A percentile compares a stretch with the other conserved stretches of the same genome.
These are phyloP conservation scores for Gasteruption jaculator DNA, from an alignment of 2,888 invertebrate species.

Conservation along the genomic window DNA sequence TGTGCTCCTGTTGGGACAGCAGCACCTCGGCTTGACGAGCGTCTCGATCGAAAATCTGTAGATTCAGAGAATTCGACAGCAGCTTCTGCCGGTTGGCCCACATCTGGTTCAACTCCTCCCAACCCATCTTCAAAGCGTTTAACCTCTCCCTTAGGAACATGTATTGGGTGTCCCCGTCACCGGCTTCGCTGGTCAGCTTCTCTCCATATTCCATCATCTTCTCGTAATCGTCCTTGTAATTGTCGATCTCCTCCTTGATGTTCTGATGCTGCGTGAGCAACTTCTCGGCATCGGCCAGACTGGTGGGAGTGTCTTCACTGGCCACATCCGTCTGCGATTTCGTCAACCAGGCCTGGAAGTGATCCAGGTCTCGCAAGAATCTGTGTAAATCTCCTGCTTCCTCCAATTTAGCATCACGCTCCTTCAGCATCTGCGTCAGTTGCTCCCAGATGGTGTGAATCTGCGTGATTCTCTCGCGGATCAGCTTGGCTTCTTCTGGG, in stretches of 20 bases:
- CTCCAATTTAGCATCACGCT: constrained; percentile 95
- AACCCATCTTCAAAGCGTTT: constrained; percentile 97
- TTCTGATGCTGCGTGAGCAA: constrained; percentile 96
- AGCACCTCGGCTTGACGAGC: constrained; percentile 97
- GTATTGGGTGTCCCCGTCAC: constrained; percentile 95
- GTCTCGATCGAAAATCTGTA: constrained; percentile 93
- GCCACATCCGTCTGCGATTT: constrained; percentile 99
- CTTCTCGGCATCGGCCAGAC: constrained; percentile 94
- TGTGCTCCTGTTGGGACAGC: constrained; percentile 96
- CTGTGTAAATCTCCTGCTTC: constrained; percentile 98
- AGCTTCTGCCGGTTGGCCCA: constrained; percentile 98
- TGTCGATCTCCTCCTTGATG: constrained; percentile 98
- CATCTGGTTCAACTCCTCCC: constrained; percentile 99
- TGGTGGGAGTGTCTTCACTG: constrained; percentile 91
- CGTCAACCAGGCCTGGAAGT: constrained; percentile 95
- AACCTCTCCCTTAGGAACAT: constrained; percentile 99
- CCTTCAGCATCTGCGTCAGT: constrained; percentile 94
- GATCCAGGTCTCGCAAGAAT: constrained; percentile 96
- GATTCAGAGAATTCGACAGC: constrained; percentile 89
- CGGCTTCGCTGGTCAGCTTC: constrained; percentile 74
- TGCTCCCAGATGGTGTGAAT: constrained; percentile 96
- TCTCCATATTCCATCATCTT: constrained; percentile 99
- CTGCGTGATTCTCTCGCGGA: constrained; percentile 83
- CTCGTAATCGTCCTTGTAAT: constrained; percentile 95
- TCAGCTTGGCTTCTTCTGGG: constrained; percentile 89